phyloP scores from a whole-genome alignment of 2,797 vertebrate species.

The Anguilla obscura region DNA sequence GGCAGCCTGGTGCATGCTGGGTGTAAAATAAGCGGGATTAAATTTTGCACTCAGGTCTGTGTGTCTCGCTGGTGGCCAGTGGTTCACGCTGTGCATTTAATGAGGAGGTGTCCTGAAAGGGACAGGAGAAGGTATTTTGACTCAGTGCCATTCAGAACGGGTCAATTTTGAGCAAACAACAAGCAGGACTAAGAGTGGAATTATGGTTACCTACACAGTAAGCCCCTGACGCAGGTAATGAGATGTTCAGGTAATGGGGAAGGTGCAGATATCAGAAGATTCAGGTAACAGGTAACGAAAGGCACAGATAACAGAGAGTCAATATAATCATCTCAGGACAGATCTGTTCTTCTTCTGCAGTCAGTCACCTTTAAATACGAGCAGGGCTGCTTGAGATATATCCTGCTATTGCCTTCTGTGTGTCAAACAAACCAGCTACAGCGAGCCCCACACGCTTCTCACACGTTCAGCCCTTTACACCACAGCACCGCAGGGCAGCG shows the following conservation, averaged over 20 bases:
- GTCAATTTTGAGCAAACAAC: no score
- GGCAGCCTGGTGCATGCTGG: neutral
- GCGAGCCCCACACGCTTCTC: neutral
- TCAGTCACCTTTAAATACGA: neutral
- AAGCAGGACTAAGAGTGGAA: neutral
- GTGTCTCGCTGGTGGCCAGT: slow-evolving; percentile 8
- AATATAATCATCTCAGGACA: no score
- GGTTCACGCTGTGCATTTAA: slow-evolving; percentile 17
- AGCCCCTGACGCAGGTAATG: neutral
- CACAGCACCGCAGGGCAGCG: neutral
- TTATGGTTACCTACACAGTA: neutral
- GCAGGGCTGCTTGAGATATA: neutral
- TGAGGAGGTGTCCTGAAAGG: neutral
- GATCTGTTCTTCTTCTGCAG: no score
- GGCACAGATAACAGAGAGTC: neutral
- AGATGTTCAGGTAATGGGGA: neutral
- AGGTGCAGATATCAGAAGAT: neutral
- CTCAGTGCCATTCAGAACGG: no score
- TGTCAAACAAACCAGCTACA: neutral
- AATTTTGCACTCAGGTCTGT: neutral
- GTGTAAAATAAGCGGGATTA: neutral
- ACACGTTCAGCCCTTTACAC: no score
- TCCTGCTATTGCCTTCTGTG: neutral
- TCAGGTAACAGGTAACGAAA: neutral
- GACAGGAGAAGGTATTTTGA: neutral